Base-by-base conservation (phyloP, 2,797 vertebrate species). In the Glyptemys insculpta region DNA sequence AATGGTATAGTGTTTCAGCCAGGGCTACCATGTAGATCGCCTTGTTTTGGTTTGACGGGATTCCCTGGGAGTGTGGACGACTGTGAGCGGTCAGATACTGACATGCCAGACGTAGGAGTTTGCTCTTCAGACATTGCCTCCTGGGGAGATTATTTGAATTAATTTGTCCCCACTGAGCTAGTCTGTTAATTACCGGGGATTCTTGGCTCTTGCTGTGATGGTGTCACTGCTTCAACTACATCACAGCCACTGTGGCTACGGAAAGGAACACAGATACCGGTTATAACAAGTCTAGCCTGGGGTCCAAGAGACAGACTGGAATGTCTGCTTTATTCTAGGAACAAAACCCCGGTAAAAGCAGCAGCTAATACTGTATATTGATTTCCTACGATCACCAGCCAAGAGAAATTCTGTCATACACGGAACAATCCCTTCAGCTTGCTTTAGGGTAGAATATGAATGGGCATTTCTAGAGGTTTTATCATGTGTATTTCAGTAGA, bases 81-180 rank as follows among this genome's bases (percentile, higher is more conserved):
- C 89, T 85, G 76, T 1, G 21, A 27, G 81, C 23, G 53, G 49
- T 49, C 1, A 1, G 68, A 89, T 76, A 12, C 74, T 27, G 23
- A 44, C 23, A 14, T 29, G 41, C 72, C 49, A 29, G 47, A 14
- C 52, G 68, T 49, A 3, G 74, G 80, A 8, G 44, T 65, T 86
- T 59, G 1, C 8, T 65, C 27, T 37, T 12, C 54, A 0, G 1
- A 78, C 19, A 0, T 0, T 3, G 0, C 31, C 47, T 52, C 83
- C 31, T 52, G 37, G 56, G 50, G 41, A 83, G 53, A 72, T 86
- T 21, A 31, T 84, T 47, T 8, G 47, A 44, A 47, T 81, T 47
- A 12, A 79, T 79, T 88, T 56, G 44, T 49, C 85, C 52, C 53
- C 7, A 12, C 44, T 53, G 56, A 23, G 74, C 0, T 0, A 5